Evolutionary conservation across 2,888 invertebrate species (phyloP), one percentile per base, ranked within the genome.

Genomic region (Reticulitermes lucifugus): DNA sequence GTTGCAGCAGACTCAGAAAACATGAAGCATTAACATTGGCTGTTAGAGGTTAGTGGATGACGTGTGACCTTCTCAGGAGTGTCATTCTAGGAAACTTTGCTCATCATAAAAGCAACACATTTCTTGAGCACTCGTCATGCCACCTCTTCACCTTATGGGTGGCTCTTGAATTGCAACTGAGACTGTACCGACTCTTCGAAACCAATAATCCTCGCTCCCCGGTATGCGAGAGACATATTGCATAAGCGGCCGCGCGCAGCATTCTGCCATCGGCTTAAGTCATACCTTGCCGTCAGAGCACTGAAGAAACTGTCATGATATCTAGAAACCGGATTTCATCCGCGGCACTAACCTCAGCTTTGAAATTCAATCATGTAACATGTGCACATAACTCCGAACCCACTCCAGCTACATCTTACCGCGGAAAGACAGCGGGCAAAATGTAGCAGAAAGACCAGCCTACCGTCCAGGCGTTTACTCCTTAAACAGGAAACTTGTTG

Each of bases 291-390:
- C 70, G n/a, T 25, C 18, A 25, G 70, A 70, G 18, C 9, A 9
- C 25, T 70, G 70, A 70, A 70, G 70, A 70, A 70, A 70, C 25
- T 2, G n/a, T 25, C 70, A 70, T 70, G 70, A 70, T 25, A 70
- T 70, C 70, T 70, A 25, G 70, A 70, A 55, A 55, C 55, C 14
- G 55, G 55, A 55, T 55, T 18, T 55, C 14, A 55, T 55, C 55
- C 55, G 14, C 14, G 55, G 55, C 46, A 46, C 46, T 65, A 65
- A 65, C 65, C 65, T 25, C 7, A 21, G 65, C 70, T 70, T 70
- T 70, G 70, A 70, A 70, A 70, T 70, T 25, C 70, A 70, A 70
- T 70, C 70, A 70, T 70, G 70, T 70, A 70, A 70, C 70, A 70
- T 70, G 70, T 70, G 70, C 70, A 70, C 14, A 70, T 25, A 25